Conservation (phyloP, 2,113 vertebrate genomes). For the Desmodus rotundus region DNA sequence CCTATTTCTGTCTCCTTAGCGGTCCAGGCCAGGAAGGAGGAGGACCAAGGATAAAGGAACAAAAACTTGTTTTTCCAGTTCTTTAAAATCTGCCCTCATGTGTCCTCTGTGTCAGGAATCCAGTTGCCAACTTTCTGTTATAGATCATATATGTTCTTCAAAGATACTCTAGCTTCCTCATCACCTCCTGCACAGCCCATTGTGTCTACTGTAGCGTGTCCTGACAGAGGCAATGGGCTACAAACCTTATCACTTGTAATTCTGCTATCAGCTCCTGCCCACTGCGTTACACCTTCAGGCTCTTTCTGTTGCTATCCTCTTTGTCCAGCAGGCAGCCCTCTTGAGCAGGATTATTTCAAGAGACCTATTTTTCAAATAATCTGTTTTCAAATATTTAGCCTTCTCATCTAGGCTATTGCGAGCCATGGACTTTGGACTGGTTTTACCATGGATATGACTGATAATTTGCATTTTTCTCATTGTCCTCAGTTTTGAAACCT, state of each 20-base stretch:
- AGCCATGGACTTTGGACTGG: not conserved
- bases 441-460: not conserved
- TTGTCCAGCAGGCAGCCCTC: not conserved
- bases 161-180: not conserved
- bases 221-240: not conserved
- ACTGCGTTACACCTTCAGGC: rapidly evolving
- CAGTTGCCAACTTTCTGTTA: not conserved
- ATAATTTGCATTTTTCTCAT: not conserved
- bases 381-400: not conserved
- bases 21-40: not conserved
- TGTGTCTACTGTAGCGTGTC: not conserved
- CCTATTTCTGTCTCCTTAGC: not conserved
- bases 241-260: not conserved
- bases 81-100: not conserved
- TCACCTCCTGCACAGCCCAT: not conserved
- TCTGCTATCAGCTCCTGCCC: not conserved
- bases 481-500: not conserved
- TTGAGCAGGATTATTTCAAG: not conserved
- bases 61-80: not conserved
- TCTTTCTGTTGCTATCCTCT: not conserved
- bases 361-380: not conserved
- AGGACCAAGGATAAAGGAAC: not conserved
- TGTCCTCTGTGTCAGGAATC: not conserved
- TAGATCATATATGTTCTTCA: not conserved
- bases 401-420: not conserved